phyloP scores from a whole-genome alignment of 1,140 invertebrate species.

The Dryas iulia region DNA sequence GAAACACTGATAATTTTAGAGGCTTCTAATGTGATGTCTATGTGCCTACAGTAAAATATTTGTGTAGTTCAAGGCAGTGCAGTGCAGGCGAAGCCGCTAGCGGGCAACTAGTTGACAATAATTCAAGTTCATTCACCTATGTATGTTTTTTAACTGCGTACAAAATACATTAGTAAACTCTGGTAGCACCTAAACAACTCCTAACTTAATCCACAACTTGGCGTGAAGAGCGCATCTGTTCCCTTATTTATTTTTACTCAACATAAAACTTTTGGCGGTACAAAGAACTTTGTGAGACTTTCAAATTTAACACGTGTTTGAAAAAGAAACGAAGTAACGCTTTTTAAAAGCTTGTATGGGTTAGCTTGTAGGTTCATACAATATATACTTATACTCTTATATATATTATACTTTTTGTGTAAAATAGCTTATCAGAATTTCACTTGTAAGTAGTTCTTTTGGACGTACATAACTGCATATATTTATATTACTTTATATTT shows the following conservation, averaged over 20 bases:
- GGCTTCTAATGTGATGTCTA: too few relatives aligned
- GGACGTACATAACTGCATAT: too few relatives aligned
- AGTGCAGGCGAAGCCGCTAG: too few relatives aligned
- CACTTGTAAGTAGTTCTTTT: too few relatives aligned
- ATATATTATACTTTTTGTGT: too few relatives aligned
- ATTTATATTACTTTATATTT: too few relatives aligned
- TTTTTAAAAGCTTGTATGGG: not conserved
- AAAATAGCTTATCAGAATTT: too few relatives aligned
- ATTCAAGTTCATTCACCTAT: not conserved
- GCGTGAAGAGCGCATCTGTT: slow-evolving; percentile 32
- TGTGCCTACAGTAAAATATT: too few relatives aligned
- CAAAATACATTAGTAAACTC: not conserved
- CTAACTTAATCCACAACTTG: slow-evolving; percentile 2
- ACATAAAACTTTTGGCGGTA: slow-evolving; percentile 34
- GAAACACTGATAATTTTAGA: too few relatives aligned
- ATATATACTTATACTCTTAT: too few relatives aligned
- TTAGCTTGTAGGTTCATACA: not conserved
- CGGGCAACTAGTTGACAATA: too few relatives aligned
- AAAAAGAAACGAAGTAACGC: not conserved
- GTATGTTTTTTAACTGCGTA: not conserved
- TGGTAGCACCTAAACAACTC: not conserved
- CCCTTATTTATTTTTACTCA: slow-evolving; percentile 35
- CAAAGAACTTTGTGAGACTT: slow-evolving; percentile 24
- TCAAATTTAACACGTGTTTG: slow-evolving; percentile 31
- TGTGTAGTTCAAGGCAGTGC: too few relatives aligned